A percentile compares a stretch with the other conserved stretches of the same genome.
phyloP scores from a whole-genome alignment of 2,888 invertebrate species.

The Ochropleura leucogaster region DNA sequence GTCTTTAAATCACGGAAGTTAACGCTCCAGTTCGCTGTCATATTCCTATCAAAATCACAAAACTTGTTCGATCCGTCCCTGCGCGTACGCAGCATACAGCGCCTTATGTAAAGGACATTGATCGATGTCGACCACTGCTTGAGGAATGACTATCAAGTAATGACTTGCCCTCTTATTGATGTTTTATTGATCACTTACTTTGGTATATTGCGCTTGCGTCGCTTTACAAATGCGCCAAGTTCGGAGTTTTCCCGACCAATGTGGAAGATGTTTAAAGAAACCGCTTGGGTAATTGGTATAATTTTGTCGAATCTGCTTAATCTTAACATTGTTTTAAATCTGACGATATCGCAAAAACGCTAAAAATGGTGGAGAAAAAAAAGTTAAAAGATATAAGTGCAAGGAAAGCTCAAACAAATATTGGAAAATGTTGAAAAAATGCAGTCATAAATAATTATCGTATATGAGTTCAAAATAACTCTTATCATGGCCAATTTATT shows the following conservation, averaged over 20 bases:
- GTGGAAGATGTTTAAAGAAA: background rate
- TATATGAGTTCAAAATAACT: background rate
- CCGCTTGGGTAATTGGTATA: background rate
- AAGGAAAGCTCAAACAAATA: background rate
- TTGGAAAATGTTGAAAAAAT: background rate
- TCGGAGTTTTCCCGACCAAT: conserved; percentile 37
- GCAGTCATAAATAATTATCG: background rate
- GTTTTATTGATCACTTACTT: conserved; percentile 55
- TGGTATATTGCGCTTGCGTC: conserved; percentile 22
- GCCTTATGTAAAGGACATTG: conserved; percentile 68
- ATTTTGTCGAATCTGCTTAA: background rate
- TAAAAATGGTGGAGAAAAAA: background rate
- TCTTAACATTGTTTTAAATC: background rate
- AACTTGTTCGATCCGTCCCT: conserved; percentile 42
- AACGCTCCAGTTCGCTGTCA: background rate
- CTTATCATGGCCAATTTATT: background rate
- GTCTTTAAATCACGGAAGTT: background rate
- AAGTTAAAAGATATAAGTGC: background rate
- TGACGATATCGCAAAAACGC: background rate
- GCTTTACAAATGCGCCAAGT: conserved; percentile 38
- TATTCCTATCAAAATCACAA: background rate
- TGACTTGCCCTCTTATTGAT: conserved; percentile 65
- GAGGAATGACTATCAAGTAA: conserved; percentile 69
- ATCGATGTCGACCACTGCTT: conserved; percentile 67
- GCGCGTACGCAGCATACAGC: conserved; percentile 40